Evolutionary conservation across 1,140 invertebrate genomes (phyloP).

Genomic region (Copidosoma floridanum): DNA sequence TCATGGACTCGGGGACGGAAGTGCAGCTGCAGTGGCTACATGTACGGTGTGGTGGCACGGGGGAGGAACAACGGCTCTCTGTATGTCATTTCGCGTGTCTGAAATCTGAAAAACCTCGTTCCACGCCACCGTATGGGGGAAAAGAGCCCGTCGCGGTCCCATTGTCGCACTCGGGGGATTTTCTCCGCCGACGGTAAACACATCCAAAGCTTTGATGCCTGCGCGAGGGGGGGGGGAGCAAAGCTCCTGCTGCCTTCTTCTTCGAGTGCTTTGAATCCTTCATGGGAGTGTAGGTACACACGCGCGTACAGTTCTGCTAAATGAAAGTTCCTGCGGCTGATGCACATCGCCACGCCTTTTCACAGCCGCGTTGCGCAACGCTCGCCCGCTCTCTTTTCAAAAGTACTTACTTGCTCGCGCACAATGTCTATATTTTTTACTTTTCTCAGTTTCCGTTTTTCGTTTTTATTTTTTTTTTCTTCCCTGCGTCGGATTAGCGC

Average conservation of each 20-base stretch:
- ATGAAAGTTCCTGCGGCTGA: slow-evolving; percentile 7
- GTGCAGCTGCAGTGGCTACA: too few relatives aligned
- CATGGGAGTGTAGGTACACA: too few relatives aligned
- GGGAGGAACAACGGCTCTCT: too few relatives aligned
- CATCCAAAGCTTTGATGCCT: slow-evolving; percentile 11
- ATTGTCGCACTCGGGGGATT: slow-evolving; percentile 10
- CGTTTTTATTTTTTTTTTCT: too few relatives aligned
- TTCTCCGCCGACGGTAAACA: neutral
- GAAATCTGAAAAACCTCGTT: slow-evolving; percentile 15
- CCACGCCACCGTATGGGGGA: neutral
- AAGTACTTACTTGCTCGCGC: slow-evolving; percentile 8
- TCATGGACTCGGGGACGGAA: too few relatives aligned
- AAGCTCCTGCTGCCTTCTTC: slow-evolving; percentile 2
- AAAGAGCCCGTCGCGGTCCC: too few relatives aligned
- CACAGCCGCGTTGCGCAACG: neutral
- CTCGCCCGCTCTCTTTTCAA: neutral
- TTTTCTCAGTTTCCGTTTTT: too few relatives aligned
- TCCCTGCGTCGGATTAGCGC: too few relatives aligned
- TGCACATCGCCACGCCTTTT: neutral
- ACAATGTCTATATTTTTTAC: slow-evolving; percentile 26
- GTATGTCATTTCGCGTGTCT: neutral
- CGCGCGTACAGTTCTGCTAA: slow-evolving; percentile 13
- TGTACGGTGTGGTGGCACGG: too few relatives aligned
- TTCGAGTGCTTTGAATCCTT: slow-evolving; percentile 7
- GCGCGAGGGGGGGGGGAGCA: too few relatives aligned